Percentiles rank a stretch among this genome's conserved stretches.
These are phyloP conservation scores for Cryptoprocta ferox DNA, from an alignment of 2,797 vertebrate species.

Conservation along the genomic window DNA sequence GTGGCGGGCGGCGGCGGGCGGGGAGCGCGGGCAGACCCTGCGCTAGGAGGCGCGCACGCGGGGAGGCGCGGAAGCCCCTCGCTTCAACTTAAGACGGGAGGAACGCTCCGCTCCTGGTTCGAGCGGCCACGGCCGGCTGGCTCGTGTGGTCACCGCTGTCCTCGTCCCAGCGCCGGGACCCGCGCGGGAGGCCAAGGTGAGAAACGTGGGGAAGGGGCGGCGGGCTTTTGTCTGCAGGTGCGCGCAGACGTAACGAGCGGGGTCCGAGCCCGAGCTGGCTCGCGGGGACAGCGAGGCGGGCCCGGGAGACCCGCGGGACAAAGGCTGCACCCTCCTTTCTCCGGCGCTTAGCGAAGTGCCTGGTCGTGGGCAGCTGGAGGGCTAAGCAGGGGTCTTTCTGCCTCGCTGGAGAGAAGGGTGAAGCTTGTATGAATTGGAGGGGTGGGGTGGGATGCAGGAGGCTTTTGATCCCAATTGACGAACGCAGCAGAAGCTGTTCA, in stretches of 20 bases:
- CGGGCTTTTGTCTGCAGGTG: slow-evolving; percentile 82
- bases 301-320: slow-evolving; percentile 75
- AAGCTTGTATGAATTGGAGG: neutral
- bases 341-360: neutral
- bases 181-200: slow-evolving; percentile 76
- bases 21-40: neutral
- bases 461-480: slow-evolving; percentile 46
- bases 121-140: neutral
- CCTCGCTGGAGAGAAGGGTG: neutral
- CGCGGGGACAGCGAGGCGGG: slow-evolving; percentile 47
- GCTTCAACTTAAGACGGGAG: slow-evolving; percentile 83
- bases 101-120: slow-evolving; percentile 83
- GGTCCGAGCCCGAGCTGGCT: slow-evolving; percentile 56
- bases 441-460: no score
- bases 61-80: slow-evolving; percentile 61
- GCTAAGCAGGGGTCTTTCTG: neutral
- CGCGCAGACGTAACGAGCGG: neutral
- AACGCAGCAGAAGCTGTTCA: neutral
- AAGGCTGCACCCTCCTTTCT: slow-evolving; percentile 75
- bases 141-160: neutral
- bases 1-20: neutral
- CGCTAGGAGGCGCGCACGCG: slow-evolving; percentile 35
- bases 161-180: slow-evolving; percentile 72
- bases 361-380: neutral
- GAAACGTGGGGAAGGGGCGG: slow-evolving; percentile 66